Evolutionary conservation across 2,113 vertebrate genomes (phyloP), one percentile per base, ranked within the genome.

Genomic region (Alligator sinensis): DNA sequence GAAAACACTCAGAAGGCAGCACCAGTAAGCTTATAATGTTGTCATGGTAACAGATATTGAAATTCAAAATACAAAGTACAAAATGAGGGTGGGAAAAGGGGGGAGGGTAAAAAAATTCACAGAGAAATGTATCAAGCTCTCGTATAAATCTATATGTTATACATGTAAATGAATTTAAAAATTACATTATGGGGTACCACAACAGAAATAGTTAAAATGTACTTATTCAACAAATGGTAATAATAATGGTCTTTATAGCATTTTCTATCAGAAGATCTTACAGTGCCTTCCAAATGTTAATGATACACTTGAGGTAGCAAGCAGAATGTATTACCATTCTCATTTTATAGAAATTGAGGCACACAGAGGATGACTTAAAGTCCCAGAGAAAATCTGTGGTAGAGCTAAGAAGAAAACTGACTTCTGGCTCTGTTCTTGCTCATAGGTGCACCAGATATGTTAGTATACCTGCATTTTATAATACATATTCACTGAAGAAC

Each of bases 1-100:
- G 90, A 77, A 97, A 94, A 82, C 27, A 38, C n/a, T 80, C 85
- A 96, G 84, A 94, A 97, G 38, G 60, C 70, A 90, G 80, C 76
- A 66, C 77, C 34, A 91, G 54, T 96, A 79, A 94, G 84, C 80
- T 95, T 13, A 1, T 95, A 87, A 68, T 81, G 93, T 95, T 96
- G 95, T 84, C 95, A 95, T 97, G 94, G 92, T 84, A 97, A 98
- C 92, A 94, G 90, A 94, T 80, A 96, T 92, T 94, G 84, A 96
- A 95, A 96, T 91, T 96, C 93, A 93, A 86, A 94, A 95, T 86
- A 90, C 30, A 57, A 87, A 94, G 83, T 70, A 88, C 28, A 90
- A 94, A 97, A 90, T 27, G 25, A 63, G n/a, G n/a, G 24, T 95
- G 70, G 70, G 93, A 82, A 61, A 84, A 83, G 94, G 91, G 21